Evolutionary conservation across 2,113 vertebrate genomes (phyloP).

Genomic region (Cromileptes altivelis): DNA sequence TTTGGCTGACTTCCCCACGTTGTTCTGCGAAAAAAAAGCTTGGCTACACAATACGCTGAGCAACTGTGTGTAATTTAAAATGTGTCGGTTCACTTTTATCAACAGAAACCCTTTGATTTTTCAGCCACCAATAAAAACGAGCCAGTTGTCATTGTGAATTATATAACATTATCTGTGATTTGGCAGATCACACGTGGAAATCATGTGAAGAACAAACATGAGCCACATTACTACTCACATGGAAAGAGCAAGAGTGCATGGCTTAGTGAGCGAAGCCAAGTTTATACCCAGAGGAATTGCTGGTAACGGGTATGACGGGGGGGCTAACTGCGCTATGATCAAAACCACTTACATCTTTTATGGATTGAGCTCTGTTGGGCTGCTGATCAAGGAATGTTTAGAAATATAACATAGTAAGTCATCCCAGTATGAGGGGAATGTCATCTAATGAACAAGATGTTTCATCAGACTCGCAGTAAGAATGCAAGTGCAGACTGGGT

Average conservation of each 20-base stretch:
- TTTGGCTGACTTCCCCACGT: neutral
- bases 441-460: slow-evolving; percentile 18
- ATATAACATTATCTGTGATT: slow-evolving; percentile 60
- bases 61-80: slow-evolving; percentile 20
- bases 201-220: slow-evolving; percentile 67
- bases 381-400: slow-evolving; percentile 54
- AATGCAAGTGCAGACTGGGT: slow-evolving; percentile 3
- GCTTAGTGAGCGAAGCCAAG: slow-evolving; percentile 57
- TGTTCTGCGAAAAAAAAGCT: neutral
- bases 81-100: slow-evolving; percentile 54
- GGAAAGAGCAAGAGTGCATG: slow-evolving; percentile 66
- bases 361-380: slow-evolving; percentile 1
- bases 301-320: slow-evolving; percentile 50
- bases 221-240: slow-evolving; percentile 65
- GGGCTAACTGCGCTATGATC: slow-evolving; percentile 76
- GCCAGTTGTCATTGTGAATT: slow-evolving; percentile 62
- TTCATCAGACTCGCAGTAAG: slow-evolving; percentile 25
- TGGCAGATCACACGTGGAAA: slow-evolving; percentile 69
- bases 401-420: slow-evolving; percentile 52
- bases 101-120: slow-evolving; percentile 52
- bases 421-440: slow-evolving; percentile 21
- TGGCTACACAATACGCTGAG: neutral
- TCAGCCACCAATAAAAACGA: slow-evolving; percentile 47
- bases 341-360: slow-evolving; percentile 63
- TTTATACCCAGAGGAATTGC: slow-evolving; percentile 70